Percentiles rank a stretch among this genome's conserved stretches.
Conservation (phyloP, 2,888 invertebrate species). For the Drosophila sordidapex region DNA sequence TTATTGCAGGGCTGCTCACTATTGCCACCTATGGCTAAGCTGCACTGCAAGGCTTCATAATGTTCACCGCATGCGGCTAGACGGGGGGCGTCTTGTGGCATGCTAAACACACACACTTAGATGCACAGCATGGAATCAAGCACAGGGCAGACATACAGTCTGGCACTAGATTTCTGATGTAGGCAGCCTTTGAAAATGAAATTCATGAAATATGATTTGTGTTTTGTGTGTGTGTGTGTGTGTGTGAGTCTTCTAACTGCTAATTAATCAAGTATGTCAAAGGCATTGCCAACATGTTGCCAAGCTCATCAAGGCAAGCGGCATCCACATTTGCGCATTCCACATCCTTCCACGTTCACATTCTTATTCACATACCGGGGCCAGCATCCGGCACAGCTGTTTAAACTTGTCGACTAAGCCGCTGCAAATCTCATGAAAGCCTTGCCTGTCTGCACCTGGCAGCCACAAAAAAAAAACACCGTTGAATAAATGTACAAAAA, state of each 20-base stretch:
- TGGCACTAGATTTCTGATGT: slow-evolving; percentile 17
- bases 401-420: slow-evolving; percentile 72
- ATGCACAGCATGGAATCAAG: slow-evolving; percentile 9
- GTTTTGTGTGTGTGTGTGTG: slow-evolving; percentile 6
- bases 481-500: slow-evolving; percentile 35
- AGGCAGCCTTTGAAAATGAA: slow-evolving; percentile 36
- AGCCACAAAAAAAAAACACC: slow-evolving; percentile 24
- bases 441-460: slow-evolving; percentile 72
- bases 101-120: slow-evolving; percentile 10
- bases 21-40: slow-evolving; percentile 41
- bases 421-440: slow-evolving; percentile 72
- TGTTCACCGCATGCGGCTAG: slow-evolving; percentile 68
- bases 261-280: slow-evolving; percentile 63
- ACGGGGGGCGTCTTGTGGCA: slow-evolving; percentile 20
- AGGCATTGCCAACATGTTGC: slow-evolving; percentile 51
- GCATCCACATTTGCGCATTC: slow-evolving; percentile 12
- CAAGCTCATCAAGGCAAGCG: slow-evolving; percentile 30
- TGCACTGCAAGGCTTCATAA: slow-evolving; percentile 72
- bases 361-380: slow-evolving; percentile 20
- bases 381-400: slow-evolving; percentile 58
- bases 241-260: slow-evolving; percentile 32
- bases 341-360: slow-evolving; percentile 7
- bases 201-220: slow-evolving; percentile 50
- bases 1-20: slow-evolving; percentile 32
- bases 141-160: slow-evolving; percentile 1